Base-by-base conservation (phyloP, 2,888 invertebrate species). In the Tricholauxania praeusta region DNA sequence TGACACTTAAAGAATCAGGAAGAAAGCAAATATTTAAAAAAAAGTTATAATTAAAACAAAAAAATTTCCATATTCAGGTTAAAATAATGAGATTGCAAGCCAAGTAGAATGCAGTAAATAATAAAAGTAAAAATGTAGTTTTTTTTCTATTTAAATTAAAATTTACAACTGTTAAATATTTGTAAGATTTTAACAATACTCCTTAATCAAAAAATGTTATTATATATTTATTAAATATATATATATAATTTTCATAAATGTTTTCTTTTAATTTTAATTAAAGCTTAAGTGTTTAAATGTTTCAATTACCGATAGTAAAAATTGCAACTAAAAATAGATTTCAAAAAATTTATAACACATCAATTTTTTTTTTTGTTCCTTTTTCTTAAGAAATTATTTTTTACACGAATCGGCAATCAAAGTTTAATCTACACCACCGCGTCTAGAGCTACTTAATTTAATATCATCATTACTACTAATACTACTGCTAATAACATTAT, bases 391-490 rank as follows among this genome's bases (percentile, higher is more conserved):
- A 17, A 47, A 17, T 10, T 47, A 14, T 17, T 63, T 63, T 63
- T 47, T n/a, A 10, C 39, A 39, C 39, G 32, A 60, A 28, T 28
- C 59, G 15, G 10, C 39, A 39, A 10, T 39, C 39, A 39, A 39
- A 39, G 10, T 8, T 39, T 10, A 39, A 39, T 39, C 10, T 39
- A 39, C 39, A 39, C 39, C 39, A 39, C 10, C 39, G 6, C 39
- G 39, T 39, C 39, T 39, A 39, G 39, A 39, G 39, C 39, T 39
- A 39, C 39, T 39, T 28, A 49, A 51, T 17, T 64, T 48, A 51
- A 14, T 49, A 71, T n/a, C 28, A 71, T 47, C 52, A 62, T n/a
- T 39, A 51, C n/a, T 52, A 47, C 62, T 51, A 19, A 17, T 19
- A 15, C 47, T 60, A 48, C 14, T 19, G 48, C 57, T 32, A 49